Evolutionary conservation across 2,797 vertebrate genomes (phyloP).

Genomic region (Mareca penelope): DNA sequence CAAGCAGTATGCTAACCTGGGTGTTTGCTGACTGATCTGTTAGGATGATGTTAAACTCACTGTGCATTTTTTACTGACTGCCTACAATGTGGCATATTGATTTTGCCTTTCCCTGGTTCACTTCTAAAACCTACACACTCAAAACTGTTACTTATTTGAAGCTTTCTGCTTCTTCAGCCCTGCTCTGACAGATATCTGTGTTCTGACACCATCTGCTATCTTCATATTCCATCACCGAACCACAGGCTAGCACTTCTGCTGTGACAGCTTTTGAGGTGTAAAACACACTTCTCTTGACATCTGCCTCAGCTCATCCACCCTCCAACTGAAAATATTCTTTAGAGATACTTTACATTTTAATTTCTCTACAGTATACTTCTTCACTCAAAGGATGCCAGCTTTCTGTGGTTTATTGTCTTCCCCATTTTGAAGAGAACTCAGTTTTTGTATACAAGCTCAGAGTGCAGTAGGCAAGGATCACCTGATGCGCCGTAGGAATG

Average conservation of each 20-base stretch:
- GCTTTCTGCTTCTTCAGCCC: slow-evolving; percentile 31
- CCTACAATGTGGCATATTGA: slow-evolving; percentile 35
- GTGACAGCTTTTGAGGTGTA: slow-evolving; percentile 56
- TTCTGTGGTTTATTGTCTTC: background rate
- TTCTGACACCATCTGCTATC: slow-evolving; percentile 61
- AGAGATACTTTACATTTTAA: slow-evolving; percentile 14
- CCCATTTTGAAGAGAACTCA: background rate
- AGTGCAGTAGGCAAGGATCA: background rate
- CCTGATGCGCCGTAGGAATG: background rate
- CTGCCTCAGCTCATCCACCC: slow-evolving; percentile 41
- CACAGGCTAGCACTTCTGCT: slow-evolving; percentile 51
- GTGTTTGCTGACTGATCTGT: background rate
- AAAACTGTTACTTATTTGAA: slow-evolving; percentile 53
- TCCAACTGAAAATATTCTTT: background rate
- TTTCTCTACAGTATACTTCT: background rate
- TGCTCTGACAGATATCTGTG: slow-evolving; percentile 57
- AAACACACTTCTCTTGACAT: slow-evolving; percentile 52
- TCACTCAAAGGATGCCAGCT: background rate
- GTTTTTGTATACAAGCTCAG: background rate
- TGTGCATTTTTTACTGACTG: slow-evolving; percentile 27
- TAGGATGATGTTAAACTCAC: slow-evolving; percentile 30
- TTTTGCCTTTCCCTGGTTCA: slow-evolving; percentile 39
- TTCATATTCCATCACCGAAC: slow-evolving; percentile 25
- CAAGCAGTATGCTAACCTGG: background rate
- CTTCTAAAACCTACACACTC: slow-evolving; percentile 40